Evolutionary conservation across 2,797 vertebrate genomes (phyloP).

Genomic region (Atherinosoma microstoma): DNA sequence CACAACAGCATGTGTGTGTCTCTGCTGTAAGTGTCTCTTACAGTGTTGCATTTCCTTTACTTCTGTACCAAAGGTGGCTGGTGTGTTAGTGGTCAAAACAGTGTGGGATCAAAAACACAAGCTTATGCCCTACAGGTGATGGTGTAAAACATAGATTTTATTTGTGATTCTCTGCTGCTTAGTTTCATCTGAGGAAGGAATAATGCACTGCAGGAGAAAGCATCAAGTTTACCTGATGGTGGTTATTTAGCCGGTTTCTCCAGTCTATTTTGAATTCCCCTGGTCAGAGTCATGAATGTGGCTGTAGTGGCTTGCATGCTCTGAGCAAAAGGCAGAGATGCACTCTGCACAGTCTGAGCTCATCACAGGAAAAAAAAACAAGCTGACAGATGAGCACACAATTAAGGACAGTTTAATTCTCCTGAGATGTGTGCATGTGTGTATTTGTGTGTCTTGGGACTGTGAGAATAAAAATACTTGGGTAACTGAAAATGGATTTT

Average conservation of each 20-base stretch:
- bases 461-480: constrained; percentile 19
- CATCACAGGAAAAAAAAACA: constrained; percentile 1
- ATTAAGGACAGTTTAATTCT: constrained; percentile 2
- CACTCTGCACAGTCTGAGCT: background rate
- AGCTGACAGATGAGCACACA: constrained; percentile 4
- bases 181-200: background rate
- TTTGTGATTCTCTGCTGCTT: constrained; percentile 2
- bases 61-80: constrained; percentile 48
- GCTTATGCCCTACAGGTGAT: constrained; percentile 13
- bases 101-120: constrained; percentile 55
- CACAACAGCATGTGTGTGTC: constrained; percentile 14
- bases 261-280: background rate
- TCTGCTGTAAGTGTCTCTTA: constrained; percentile 20
- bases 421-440: constrained; percentile 17
- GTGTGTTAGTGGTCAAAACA: constrained; percentile 51
- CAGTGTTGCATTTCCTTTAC: constrained; percentile 37
- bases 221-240: background rate
- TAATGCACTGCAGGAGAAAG: background rate
- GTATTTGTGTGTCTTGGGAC: constrained; percentile 11
- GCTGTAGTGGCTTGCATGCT: constrained; percentile 15
- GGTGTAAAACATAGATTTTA: constrained; percentile 26
- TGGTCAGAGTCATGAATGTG: background rate
- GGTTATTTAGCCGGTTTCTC: constrained; percentile 1
- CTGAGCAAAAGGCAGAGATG: background rate
- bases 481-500: background rate